phyloP scores from a whole-genome alignment of 2,113 vertebrate genomes.

The Phycodurus eques region DNA sequence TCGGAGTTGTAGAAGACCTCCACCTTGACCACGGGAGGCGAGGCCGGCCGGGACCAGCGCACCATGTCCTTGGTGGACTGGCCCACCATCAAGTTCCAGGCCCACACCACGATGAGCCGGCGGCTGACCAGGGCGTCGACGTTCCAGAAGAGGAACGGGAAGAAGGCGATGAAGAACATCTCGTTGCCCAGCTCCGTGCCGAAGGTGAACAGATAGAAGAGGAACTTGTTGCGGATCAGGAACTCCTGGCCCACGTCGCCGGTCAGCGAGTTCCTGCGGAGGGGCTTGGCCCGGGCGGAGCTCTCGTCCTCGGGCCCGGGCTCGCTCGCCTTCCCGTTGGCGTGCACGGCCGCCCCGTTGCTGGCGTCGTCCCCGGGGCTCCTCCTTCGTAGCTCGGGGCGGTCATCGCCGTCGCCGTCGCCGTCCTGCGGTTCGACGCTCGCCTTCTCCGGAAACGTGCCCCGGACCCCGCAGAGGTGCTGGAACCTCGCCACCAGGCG shows the following conservation, averaged over 20 bases:
- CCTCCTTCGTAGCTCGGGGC: constrained; percentile 47
- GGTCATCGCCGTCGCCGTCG: constrained; percentile 12
- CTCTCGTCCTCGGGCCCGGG: constrained; percentile 24
- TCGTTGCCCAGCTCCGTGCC: constrained; percentile 97
- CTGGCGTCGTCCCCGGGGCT: constrained; percentile 21
- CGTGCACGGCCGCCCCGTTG: constrained; percentile 57
- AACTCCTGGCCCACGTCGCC: constrained; percentile 85
- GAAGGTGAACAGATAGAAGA: constrained; percentile 91
- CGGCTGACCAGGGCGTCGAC: constrained; percentile 88
- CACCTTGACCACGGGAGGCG: constrained; percentile 93
- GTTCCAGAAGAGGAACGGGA: constrained; percentile 96
- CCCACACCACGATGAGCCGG: constrained; percentile 90
- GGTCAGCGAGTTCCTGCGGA: constrained; percentile 90
- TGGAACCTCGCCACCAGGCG: constrained; percentile 88
- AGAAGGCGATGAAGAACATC: constrained; percentile 95
- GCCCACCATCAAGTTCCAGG: constrained; percentile 94
- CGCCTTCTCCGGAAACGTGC: constrained; percentile 54
- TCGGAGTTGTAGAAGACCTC: constrained; percentile 98
- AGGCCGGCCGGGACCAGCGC: constrained; percentile 91
- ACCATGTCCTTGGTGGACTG: constrained; percentile 96
- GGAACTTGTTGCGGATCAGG: constrained; percentile 81
- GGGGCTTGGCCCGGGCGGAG: constrained; percentile 60
- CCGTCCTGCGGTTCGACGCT: constrained; percentile 38
- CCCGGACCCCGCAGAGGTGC: constrained; percentile 84
- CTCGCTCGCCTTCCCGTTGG: constrained; percentile 42